Evolutionary conservation across 1,140 invertebrate genomes (phyloP), one percentile per base, ranked within the genome.

Genomic region (Halictus rubicundus): DNA sequence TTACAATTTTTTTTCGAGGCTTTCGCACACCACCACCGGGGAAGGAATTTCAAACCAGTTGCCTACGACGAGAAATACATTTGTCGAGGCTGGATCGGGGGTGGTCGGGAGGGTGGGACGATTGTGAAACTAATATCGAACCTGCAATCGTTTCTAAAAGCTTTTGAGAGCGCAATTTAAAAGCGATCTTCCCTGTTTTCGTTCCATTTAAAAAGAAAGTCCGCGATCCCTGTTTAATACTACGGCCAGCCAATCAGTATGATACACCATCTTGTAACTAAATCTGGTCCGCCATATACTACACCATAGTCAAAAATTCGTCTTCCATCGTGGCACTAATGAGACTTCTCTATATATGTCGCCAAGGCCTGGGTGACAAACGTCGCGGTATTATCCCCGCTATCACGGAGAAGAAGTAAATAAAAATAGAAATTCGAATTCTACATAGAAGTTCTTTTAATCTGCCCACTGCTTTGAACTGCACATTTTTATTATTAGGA

Each of bases 1-100:
- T 88, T 88, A 88, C 81, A 86, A 86, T 86, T 87, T 46, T 86
- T 87, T 84, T 87, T 83, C 84, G 73, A 85, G 60, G 85, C 69
- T 70, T 57, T 57, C 61, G 76, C 78, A 71, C 80, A 83, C 69
- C 81, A 81, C 70, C 54, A 21, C 80, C 71, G 80, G 79, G 76
- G 77, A 80, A 86, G 46, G 80, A 86, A 86, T 86, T 85, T 85
- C 74, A 80, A 82, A 85, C 70, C 79, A 71, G 39, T 79, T 63
- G 68, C 68, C 70, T 66, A 76, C 71, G 63, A 75, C 57, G 59
- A 27, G 61, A 70, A 49, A 81, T 64, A 81, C 46, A 75, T 78
- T 85, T 73, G 69, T 49, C 79, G 73, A 60, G 25, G 68, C 68
- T 21, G 27, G 23, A 32, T 61, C n/a, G 66, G 39, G n/a, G 52